A percentile compares a stretch with the other conserved stretches of the same genome.
Evolutionary conservation across 2,797 vertebrate species (phyloP).

Genomic region (Oreochromis mossambicus): DNA sequence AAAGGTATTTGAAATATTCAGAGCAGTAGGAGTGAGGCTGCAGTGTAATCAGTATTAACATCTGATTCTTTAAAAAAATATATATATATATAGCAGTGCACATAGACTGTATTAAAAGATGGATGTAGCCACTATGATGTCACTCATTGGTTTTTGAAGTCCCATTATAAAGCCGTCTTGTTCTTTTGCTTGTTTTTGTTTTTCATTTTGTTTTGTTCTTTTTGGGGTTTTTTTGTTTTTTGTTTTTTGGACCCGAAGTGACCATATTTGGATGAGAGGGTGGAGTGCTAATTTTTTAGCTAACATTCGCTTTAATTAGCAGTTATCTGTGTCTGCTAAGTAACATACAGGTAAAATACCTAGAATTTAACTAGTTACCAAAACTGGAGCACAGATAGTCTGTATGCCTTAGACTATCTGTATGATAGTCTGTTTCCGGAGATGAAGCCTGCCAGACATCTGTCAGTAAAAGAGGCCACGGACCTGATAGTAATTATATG

Average conservation of each 20-base stretch:
- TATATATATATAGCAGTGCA: neutral
- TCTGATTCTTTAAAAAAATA: neutral
- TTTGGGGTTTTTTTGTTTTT: fast-evolving
- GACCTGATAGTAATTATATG: neutral
- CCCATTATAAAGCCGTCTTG: neutral
- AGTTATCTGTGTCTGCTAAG: neutral
- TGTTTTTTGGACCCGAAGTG: neutral
- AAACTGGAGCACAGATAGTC: neutral
- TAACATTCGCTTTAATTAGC: neutral
- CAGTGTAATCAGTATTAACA: neutral
- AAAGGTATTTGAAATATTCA: constrained; percentile 6
- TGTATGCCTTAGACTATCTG: too few species aligned
- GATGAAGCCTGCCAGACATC: fast-evolving
- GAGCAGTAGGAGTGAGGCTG: neutral
- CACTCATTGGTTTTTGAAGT: neutral
- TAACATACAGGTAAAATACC: neutral
- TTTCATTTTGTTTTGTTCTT: neutral
- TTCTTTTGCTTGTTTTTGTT: neutral
- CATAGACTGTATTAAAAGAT: neutral
- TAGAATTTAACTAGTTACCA: neutral
- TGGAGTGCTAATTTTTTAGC: neutral
- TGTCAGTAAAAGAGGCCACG: neutral
- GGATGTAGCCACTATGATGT: neutral
- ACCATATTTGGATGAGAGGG: neutral
- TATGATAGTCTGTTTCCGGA: too few species aligned